Evolutionary conservation across 92 coral and sea anemone species (phyloP).

Genomic region (Heteractis magnifica): DNA sequence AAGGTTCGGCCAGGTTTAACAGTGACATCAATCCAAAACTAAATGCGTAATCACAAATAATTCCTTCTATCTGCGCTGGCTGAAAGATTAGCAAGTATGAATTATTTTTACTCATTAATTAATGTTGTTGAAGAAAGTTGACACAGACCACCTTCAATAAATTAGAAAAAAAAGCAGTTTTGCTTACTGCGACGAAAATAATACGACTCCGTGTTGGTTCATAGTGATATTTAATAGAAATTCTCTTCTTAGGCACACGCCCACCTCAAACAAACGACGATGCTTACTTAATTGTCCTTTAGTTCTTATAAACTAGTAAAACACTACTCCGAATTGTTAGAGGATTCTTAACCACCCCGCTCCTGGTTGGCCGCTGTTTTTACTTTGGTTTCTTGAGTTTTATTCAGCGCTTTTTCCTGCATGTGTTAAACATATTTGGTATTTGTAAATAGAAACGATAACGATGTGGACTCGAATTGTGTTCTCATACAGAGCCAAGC

Average conservation of each 20-base stretch:
- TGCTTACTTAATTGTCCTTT: neutral
- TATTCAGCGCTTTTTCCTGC: neutral
- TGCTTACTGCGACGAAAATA: neutral
- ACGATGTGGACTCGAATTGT: slow-evolving; percentile 68
- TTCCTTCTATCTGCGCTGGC: slow-evolving; percentile 58
- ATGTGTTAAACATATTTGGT: slow-evolving; percentile 61
- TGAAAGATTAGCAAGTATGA: slow-evolving; percentile 65
- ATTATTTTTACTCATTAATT: slow-evolving; percentile 72
- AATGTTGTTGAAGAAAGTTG: slow-evolving; percentile 58
- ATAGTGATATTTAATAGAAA: neutral
- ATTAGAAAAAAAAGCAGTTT: neutral
- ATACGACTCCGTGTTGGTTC: neutral
- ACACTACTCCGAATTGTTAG: neutral
- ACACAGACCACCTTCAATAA: neutral
- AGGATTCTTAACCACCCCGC: neutral
- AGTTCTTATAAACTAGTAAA: neutral
- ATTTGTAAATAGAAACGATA: slow-evolving; percentile 78
- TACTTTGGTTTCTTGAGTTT: neutral
- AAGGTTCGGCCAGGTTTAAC: slow-evolving; percentile 2
- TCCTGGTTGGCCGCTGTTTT: neutral
- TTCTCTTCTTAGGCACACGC: neutral
- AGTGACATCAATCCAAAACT: neutral
- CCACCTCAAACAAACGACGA: neutral
- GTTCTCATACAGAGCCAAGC: slow-evolving; percentile 41
- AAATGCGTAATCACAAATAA: slow-evolving; percentile 47